Evolutionary conservation across 2,888 invertebrate genomes (phyloP).

Genomic region (Apotomis turbidana): DNA sequence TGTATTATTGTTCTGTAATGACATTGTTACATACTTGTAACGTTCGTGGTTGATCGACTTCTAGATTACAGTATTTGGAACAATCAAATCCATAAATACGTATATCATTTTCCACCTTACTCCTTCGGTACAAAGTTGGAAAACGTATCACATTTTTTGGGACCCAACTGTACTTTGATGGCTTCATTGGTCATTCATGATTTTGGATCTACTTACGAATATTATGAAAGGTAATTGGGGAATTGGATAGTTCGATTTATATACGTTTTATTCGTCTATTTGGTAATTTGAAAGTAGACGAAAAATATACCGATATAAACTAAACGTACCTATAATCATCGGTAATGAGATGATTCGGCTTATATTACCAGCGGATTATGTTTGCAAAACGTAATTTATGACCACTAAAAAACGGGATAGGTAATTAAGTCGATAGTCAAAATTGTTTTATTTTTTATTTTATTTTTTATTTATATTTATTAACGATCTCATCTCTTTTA

Average conservation of each 20-base stretch:
- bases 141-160: not conserved
- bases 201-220: conserved; percentile 44
- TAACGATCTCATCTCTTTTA: too few relatives aligned
- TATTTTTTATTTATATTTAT: too few relatives aligned
- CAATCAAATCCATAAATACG: not conserved
- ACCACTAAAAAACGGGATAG: too few relatives aligned
- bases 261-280: conserved; percentile 43
- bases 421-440: too few relatives aligned
- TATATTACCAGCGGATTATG: too few relatives aligned
- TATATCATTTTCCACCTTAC: conserved; percentile 3
- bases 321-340: not conserved
- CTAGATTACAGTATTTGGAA: conserved; percentile 35
- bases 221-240: conserved; percentile 42
- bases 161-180: conserved; percentile 55
- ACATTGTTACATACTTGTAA: conserved; percentile 40
- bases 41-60: conserved; percentile 33
- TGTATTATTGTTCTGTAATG: conserved; percentile 37
- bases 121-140: not conserved
- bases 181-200: conserved; percentile 54
- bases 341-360: too few relatives aligned
- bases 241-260: conserved; percentile 36
- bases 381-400: too few relatives aligned
- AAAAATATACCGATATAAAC: not conserved
- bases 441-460: too few relatives aligned
- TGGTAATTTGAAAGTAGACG: conserved; percentile 21